Conservation (phyloP, 2,113 vertebrate species). For the Boleophthalmus pectinirostris region DNA sequence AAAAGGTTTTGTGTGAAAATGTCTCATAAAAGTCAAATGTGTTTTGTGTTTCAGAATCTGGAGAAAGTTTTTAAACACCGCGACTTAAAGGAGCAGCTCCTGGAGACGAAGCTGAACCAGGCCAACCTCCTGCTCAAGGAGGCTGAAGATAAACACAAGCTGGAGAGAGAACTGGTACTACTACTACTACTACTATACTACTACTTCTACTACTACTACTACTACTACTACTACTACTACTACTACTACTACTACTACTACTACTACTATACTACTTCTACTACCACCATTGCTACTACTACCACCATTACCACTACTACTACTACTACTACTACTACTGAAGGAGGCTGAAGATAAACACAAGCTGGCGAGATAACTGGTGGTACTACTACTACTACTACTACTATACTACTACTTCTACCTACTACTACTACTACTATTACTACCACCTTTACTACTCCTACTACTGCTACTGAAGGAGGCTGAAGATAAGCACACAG, state of each 20-base stretch:
- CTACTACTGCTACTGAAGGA: neutral
- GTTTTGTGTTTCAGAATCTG: constrained; percentile 83
- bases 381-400: too few relatives aligned
- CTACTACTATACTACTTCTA: too few relatives aligned
- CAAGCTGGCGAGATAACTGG: too few relatives aligned
- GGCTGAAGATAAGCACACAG: too few relatives aligned
- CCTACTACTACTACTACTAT: neutral
- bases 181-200: too few relatives aligned
- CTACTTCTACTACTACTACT: too few relatives aligned
- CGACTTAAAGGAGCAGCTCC: constrained; percentile 95
- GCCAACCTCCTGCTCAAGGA: constrained; percentile 91
- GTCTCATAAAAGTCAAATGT: constrained; percentile 29
- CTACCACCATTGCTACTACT: neutral
- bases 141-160: constrained; percentile 84
- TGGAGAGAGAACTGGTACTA: constrained; percentile 91
- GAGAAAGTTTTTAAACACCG: constrained; percentile 98
- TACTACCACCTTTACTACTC: neutral
- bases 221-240: too few relatives aligned
- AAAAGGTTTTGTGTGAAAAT: constrained; percentile 32
- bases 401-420: too few relatives aligned
- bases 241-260: too few relatives aligned
- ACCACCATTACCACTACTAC: neutral
- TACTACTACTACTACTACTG: neutral
- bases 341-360: too few relatives aligned
- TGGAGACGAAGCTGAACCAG: constrained; percentile 92